Evolutionary conservation across 2,113 vertebrate species (phyloP), one percentile per base, ranked within the genome.

Genomic region (Centropus unirufus): DNA sequence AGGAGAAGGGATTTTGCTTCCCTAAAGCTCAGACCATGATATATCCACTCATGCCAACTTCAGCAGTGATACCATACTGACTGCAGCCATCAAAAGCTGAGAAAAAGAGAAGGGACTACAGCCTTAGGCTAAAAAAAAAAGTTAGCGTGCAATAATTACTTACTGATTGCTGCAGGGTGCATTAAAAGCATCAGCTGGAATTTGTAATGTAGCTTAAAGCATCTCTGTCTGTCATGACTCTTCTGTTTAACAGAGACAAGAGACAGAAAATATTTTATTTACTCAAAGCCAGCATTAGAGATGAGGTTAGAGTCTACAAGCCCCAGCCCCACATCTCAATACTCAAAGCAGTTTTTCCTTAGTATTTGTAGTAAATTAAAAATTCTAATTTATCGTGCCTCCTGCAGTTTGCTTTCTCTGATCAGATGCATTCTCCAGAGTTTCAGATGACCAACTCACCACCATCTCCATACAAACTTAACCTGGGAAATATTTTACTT

Each of bases 1-100:
- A 87, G 17, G 3, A 83, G 63, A 46, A 94, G 67, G 82, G 92
- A 84, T 90, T 96, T 94, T 69, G 52, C 80, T 68, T 84, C 14
- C 1, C 68, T 75, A 44, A 75, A 89, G 47, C 69, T 90, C 66
- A 84, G 76, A 18, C 44, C 46, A 26, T 23, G 69, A 61, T 49
- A 67, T n/a, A 78, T 59, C 36, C 59, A 32, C 29, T 58, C 72
- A 19, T 21, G 51, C 14, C 51, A 34, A 0, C 69, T 81, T 89
- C 14, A 94, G 76, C 73, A 63, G 22, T 36, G 26, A 94, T 16
- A 89, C n/a, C 79, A 82, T 68, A 18, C 73, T 14, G 64, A 61
- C 21, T 72, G 73, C 64, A 90, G 66, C 32, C 75, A 66, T 40
- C 27, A 21, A 81, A 84, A 94, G 16, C 10, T 83, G 20, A 36